Base-by-base conservation (phyloP, 1,140 invertebrate genomes). In the Anthonomus grandis region DNA sequence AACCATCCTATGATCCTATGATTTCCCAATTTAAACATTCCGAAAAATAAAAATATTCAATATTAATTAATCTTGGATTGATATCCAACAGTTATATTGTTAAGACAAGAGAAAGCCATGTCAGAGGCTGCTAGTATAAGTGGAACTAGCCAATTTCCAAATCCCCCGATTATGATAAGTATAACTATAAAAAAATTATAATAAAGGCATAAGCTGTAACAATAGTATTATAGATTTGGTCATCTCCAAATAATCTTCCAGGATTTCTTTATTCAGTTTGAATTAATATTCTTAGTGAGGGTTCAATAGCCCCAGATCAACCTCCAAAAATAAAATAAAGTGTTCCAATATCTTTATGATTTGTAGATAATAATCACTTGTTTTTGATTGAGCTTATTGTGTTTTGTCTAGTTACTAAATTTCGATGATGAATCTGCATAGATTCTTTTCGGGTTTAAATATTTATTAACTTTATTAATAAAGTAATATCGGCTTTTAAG, bases 111-210 rank as follows among this genome's bases (percentile, higher is more conserved):
- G 52, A 87, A 89, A 4, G 83, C 81, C 78, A 89, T 88, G 81
- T 90, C 87, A 12, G 82, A 81, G 0, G 80, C 77, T 60, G 82
- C 82, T 63, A 89, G 54, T 78, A 87, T 85, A 76, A 88, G 68
- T 34, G 86, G 86, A 4, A 89, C 72, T 72, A 90, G 72, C 80
- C 83, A 89, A 75, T 90, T 89, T 62, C 85, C 85, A 78, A 89
- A 88, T 64, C 86, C 85, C 38, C 86, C 86, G 79, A 90, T 84
- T 80, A 88, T 79, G 72, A 85, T 78, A 42, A 85, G 86, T 78
- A 89, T 88, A 55, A 89, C 82, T 76, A 87, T 84, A 78, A 88
- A 87, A 75, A 89, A 83, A 88, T 86, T 81, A 87, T 89, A 63
- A 87, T 69, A 76, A 89, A 85, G 56, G 83, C 86, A 78, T 90